phyloP scores from a whole-genome alignment of 2,888 invertebrate genomes.

The Drosophila nr. fundita region DNA sequence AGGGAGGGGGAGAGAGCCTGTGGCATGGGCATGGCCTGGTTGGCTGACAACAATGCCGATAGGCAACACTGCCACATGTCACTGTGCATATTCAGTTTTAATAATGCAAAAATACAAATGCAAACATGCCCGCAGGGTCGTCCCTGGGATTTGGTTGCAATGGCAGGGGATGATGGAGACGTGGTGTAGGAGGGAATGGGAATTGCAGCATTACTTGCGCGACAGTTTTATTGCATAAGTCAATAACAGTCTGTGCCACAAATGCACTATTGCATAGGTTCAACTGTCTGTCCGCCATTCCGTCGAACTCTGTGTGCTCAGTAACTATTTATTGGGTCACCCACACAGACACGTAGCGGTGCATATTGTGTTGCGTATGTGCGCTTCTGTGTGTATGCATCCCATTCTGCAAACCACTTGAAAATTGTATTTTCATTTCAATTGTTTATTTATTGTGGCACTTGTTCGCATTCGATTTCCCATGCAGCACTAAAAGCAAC shows the following conservation, averaged over 20 bases:
- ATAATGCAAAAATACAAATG: slow-evolving; percentile 81
- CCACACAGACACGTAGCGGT: slow-evolving; percentile 28
- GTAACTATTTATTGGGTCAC: slow-evolving; percentile 69
- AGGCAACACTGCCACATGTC: slow-evolving; percentile 44
- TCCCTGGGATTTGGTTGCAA: slow-evolving; percentile 47
- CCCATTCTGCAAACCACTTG: slow-evolving; percentile 73
- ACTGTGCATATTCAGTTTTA: slow-evolving; percentile 77
- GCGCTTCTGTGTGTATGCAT: slow-evolving; percentile 35
- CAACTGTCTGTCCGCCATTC: slow-evolving; percentile 40
- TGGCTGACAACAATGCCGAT: slow-evolving; percentile 46
- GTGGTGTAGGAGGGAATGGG: slow-evolving; percentile 5
- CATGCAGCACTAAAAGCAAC: slow-evolving; percentile 51
- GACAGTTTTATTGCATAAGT: slow-evolving; percentile 81
- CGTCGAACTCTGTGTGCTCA: slow-evolving; percentile 44
- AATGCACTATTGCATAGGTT: slow-evolving; percentile 47
- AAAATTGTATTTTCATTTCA: slow-evolving; percentile 81
- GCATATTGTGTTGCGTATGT: slow-evolving; percentile 16
- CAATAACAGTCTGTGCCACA: slow-evolving; percentile 75
- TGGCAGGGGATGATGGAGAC: not conserved
- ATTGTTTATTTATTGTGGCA: slow-evolving; percentile 81
- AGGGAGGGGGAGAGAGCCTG: not conserved
- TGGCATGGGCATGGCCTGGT: slow-evolving; percentile 13
- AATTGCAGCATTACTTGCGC: slow-evolving; percentile 69
- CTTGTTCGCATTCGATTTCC: slow-evolving; percentile 82
- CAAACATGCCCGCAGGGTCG: slow-evolving; percentile 74